phyloP scores from a whole-genome alignment of 2,888 invertebrate species.

The Bembecia ichneumoniformis region DNA sequence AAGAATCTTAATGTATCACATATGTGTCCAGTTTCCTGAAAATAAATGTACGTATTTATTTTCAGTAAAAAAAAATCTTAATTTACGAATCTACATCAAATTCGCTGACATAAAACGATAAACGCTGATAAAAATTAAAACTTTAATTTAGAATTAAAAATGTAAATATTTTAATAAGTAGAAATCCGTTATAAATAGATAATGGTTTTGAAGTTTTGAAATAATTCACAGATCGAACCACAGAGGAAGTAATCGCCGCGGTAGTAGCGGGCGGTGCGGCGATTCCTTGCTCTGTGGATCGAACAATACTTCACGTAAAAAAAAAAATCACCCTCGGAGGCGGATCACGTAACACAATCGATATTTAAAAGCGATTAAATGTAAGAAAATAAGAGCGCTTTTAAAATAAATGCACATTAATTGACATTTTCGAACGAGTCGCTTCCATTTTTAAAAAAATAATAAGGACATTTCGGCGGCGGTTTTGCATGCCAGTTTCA shows the following conservation, averaged over 20 bases:
- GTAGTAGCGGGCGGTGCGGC: too few species aligned
- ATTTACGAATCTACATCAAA: too few species aligned
- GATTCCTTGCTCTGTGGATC: too few species aligned
- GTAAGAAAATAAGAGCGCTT: neutral
- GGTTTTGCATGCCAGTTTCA: constrained; percentile 28
- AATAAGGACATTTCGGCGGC: constrained; percentile 12
- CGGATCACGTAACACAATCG: too few species aligned
- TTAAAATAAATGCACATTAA: neutral
- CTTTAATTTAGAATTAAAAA: neutral
- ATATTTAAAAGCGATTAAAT: neutral
- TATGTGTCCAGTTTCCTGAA: too few species aligned
- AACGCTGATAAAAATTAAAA: neutral
- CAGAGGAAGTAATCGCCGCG: too few species aligned
- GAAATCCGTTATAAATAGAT: neutral
- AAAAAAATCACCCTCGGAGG: too few species aligned
- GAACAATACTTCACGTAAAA: constrained; percentile 7
- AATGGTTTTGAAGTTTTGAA: neutral
- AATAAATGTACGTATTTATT: neutral
- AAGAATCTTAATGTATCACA: too few species aligned
- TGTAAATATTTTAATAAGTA: neutral
- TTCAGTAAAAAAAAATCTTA: too few species aligned
- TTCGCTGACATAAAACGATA: too few species aligned
- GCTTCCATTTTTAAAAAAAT: constrained; percentile 4
- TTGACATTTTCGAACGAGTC: constrained; percentile 22
- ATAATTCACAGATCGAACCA: constrained; percentile 1